These are phyloP conservation scores for Selenia dentaria DNA, from an alignment of 2,888 invertebrate genomes.

Conservation along the genomic window DNA sequence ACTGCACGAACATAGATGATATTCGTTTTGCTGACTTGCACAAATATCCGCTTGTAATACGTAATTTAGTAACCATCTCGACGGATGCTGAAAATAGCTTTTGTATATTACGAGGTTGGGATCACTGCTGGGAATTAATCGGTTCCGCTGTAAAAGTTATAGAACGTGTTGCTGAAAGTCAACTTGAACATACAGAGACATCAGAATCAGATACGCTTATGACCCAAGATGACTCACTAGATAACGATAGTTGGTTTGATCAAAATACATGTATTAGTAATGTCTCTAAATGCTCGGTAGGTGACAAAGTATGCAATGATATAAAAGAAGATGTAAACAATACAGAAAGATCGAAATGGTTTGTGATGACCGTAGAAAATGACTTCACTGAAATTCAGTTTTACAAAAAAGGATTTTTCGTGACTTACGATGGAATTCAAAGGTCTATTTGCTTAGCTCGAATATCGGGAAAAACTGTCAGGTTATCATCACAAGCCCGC, in stretches of 20 bases:
- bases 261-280: neutral
- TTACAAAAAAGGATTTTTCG: slow-evolving; percentile 75
- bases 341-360: slow-evolving; percentile 75
- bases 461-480: slow-evolving; percentile 73
- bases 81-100: slow-evolving; percentile 61
- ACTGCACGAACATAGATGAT: slow-evolving; percentile 65
- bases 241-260: slow-evolving; percentile 1
- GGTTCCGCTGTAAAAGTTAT: slow-evolving; percentile 64
- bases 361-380: slow-evolving; percentile 80
- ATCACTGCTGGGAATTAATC: slow-evolving; percentile 71
- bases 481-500: slow-evolving; percentile 65
- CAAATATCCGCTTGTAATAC: slow-evolving; percentile 67
- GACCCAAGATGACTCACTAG: neutral
- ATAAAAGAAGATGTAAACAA: slow-evolving; percentile 24
- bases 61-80: slow-evolving; percentile 63
- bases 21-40: slow-evolving; percentile 60
- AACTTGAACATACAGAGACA: neutral
- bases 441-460: slow-evolving; percentile 76
- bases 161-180: slow-evolving; percentile 16
- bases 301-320: neutral
- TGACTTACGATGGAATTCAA: slow-evolving; percentile 78
- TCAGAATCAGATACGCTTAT: neutral
- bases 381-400: slow-evolving; percentile 82
- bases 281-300: neutral
- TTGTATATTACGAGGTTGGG: slow-evolving; percentile 69